phyloP scores from a whole-genome alignment of 2,888 invertebrate genomes.

The Lymantria monacha region DNA sequence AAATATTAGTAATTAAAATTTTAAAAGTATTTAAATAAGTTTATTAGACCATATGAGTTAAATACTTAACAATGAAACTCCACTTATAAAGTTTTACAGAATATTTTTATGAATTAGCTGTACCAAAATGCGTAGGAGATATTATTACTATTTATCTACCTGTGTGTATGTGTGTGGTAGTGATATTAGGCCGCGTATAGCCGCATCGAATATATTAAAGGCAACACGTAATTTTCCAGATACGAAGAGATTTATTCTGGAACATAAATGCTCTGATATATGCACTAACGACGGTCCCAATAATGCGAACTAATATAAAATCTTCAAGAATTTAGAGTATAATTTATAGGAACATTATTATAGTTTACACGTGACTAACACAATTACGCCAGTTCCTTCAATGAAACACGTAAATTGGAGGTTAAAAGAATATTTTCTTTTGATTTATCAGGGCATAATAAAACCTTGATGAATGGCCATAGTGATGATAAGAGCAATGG shows the following conservation, averaged over 20 bases:
- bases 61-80: too few relatives aligned
- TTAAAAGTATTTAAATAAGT: too few relatives aligned
- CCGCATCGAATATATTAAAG: slow-evolving; percentile 42
- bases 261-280: slow-evolving; percentile 55
- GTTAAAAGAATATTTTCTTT: slow-evolving; percentile 58
- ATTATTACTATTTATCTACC: slow-evolving; percentile 7
- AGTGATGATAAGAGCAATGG: slow-evolving; percentile 41
- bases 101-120: too few relatives aligned
- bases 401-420: slow-evolving; percentile 39
- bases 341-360: slow-evolving; percentile 20
- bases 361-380: slow-evolving; percentile 50
- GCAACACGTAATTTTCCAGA: slow-evolving; percentile 66
- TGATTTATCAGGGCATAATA: slow-evolving; percentile 70
- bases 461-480: slow-evolving; percentile 42
- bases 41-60: too few relatives aligned
- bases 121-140: slow-evolving; percentile 25
- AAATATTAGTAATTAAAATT: too few relatives aligned
- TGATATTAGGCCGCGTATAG: slow-evolving; percentile 20
- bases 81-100: too few relatives aligned
- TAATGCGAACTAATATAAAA: slow-evolving; percentile 55
- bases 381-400: slow-evolving; percentile 66
- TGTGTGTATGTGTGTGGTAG: slow-evolving; percentile 18
- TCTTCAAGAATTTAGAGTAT: slow-evolving; percentile 39
- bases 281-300: slow-evolving; percentile 54
- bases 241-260: slow-evolving; percentile 58